Base-by-base conservation (phyloP, 2,797 vertebrate species). In the Setipinna tenuifilis region DNA sequence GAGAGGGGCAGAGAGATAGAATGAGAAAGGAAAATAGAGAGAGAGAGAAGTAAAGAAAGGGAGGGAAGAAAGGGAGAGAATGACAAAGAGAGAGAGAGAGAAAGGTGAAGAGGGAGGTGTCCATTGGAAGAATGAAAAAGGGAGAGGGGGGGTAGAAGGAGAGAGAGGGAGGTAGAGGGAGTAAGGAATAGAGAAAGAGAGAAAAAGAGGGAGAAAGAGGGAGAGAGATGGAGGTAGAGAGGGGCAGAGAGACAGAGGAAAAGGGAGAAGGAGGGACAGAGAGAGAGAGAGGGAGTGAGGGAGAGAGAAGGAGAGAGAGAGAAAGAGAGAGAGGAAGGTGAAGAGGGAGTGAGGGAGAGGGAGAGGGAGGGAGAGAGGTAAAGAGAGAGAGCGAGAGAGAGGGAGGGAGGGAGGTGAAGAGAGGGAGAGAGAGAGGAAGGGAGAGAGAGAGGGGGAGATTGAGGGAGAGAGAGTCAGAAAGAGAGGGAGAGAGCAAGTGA, bases 311-410 rank as follows among this genome's bases (percentile, higher is more conserved):
- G 41, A 58, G 25, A 83, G 57, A 81, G 82, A 12, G 19, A 41
- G 21, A 62, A 9, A 62, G 14, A 62, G 59, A n/a, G n/a, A 62
- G 59, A 23, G 6, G 6, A 1, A n/a, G 59, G 2, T 62, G n/a
- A 23, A 62, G 19, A 23, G 21, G n/a, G n/a, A 23, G 3, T 6
- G n/a, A 9, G 21, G 21, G 25, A 21, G 58, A 87, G 82, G 83
- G 87, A 85, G 82, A 83, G 87, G 87, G 87, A 87, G 14, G 85
- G 62, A 54, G 75, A 82, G 28, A 7, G 35, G 61, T 9, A 0
- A n/a, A 21, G 31, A 62, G 21, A 46, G 28, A 23, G 28, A 44
- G 71, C 25, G 3, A 62, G 54, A 46, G 17, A 54, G 46, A 28
- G 28, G 44, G n/a, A 68, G 83, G 87, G 81, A 85, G 1, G 0